phyloP scores from a whole-genome alignment of 92 coral and sea anemone genomes.

The Phenganax subtilis region DNA sequence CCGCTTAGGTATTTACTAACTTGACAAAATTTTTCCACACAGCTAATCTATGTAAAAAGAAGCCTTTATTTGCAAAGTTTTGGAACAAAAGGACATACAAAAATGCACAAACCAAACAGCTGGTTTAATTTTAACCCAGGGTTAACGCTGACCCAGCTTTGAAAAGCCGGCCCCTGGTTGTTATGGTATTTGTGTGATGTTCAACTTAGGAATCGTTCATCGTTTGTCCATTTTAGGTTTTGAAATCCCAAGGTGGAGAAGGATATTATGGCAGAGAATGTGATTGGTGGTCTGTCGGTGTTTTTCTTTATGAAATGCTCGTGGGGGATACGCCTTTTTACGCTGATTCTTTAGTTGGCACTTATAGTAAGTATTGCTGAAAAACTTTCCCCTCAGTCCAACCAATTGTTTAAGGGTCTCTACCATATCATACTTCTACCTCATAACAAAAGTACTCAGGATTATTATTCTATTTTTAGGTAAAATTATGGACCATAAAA shows the following conservation, averaged over 20 bases:
- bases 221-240: slow-evolving; percentile 45
- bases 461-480: slow-evolving; percentile 41
- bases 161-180: too few species aligned
- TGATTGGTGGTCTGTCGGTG: slow-evolving; percentile 99
- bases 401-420: not conserved
- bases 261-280: slow-evolving; percentile 97
- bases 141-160: too few species aligned
- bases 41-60: too few species aligned
- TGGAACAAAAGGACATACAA: too few species aligned
- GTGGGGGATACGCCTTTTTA: slow-evolving; percentile 98
- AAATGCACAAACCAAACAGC: too few species aligned
- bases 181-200: too few species aligned
- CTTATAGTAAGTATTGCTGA: slow-evolving; percentile 61
- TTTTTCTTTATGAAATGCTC: slow-evolving; percentile 89
- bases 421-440: not conserved
- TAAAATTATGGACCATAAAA: slow-evolving; percentile 98
- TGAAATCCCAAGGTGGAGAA: slow-evolving; percentile 97
- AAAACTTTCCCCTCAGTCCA: not conserved
- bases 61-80: too few species aligned
- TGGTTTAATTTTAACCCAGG: too few species aligned
- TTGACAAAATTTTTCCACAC: too few species aligned
- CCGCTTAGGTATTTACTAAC: too few species aligned
- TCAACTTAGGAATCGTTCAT: too few species aligned
- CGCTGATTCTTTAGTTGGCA: slow-evolving; percentile 93
- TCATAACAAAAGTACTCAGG: not conserved